Percentiles rank a stretch among this genome's conserved stretches.
Conservation (phyloP, 2,888 invertebrate species). For the Aleiodes alternator region DNA sequence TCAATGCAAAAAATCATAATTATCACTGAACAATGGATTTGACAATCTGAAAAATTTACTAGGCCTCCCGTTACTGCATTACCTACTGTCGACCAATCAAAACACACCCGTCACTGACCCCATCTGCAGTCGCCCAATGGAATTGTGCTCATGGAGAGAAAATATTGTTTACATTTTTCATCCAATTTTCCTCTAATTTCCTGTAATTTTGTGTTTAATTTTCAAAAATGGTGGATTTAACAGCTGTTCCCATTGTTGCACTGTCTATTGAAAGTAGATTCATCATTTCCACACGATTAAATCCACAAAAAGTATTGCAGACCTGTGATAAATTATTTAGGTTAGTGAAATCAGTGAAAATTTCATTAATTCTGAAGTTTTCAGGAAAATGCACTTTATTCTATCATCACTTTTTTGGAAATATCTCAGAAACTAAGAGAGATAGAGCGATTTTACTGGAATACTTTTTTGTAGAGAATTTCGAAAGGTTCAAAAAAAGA, state of each 20-base stretch:
- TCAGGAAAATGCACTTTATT: too few relatives aligned
- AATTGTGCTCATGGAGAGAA: not conserved
- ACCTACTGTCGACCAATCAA: too few relatives aligned
- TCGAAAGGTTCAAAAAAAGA: too few relatives aligned
- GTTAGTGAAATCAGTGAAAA: slow-evolving; percentile 61
- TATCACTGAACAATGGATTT: too few relatives aligned
- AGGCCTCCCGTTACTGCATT: too few relatives aligned
- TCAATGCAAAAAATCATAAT: too few relatives aligned
- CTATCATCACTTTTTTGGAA: not conserved
- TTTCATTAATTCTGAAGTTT: not conserved
- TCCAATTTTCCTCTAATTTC: not conserved
- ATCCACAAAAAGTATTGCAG: slow-evolving; percentile 81
- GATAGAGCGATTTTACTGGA: too few relatives aligned
- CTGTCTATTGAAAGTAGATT: slow-evolving; percentile 62
- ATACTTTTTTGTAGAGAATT: too few relatives aligned
- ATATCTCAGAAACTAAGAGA: not conserved
- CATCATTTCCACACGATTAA: slow-evolving; percentile 80
- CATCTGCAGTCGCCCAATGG: too few relatives aligned
- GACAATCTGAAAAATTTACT: too few relatives aligned
- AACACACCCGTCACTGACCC: too few relatives aligned
- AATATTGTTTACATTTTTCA: not conserved
- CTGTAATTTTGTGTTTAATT: slow-evolving; percentile 14
- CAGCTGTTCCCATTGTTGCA: slow-evolving; percentile 65
- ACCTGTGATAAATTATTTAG: slow-evolving; percentile 79
- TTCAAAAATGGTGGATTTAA: slow-evolving; percentile 62